These are phyloP conservation scores for Pelochelys cantorii DNA, from an alignment of 2,797 vertebrate species.

Conservation along the genomic window DNA sequence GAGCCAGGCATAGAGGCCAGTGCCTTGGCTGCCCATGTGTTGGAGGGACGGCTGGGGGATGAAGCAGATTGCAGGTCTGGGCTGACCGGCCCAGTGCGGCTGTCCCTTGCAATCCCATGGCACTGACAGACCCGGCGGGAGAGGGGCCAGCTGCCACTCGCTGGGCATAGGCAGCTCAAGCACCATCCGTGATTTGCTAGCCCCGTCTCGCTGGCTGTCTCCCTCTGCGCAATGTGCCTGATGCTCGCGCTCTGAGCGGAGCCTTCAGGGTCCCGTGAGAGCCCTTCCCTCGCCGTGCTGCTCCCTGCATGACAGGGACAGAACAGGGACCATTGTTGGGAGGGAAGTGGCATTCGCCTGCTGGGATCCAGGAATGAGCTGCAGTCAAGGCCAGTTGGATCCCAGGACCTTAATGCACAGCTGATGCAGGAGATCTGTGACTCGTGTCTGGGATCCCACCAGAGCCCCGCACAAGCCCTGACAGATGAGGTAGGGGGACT, in stretches of 20 bases:
- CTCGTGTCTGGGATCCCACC: neutral
- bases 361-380: fast-evolving
- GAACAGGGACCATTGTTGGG: neutral
- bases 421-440: neutral
- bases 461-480: neutral
- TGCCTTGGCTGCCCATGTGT: fast-evolving
- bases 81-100: neutral
- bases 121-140: neutral
- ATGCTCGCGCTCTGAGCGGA: neutral
- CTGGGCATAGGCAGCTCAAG: neutral
- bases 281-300: neutral
- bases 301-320: neutral
- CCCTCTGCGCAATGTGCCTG: no score
- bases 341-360: neutral
- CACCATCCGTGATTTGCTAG: neutral
- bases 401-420: neutral
- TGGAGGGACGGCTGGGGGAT: neutral
- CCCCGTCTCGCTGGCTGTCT: neutral
- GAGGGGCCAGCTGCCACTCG: no score
- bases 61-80: fast-evolving
- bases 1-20: fast-evolving
- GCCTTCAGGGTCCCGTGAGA: neutral
- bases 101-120: fast-evolving
- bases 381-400: neutral
- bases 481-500: neutral